A percentile compares a stretch with the other conserved stretches of the same genome.
These are phyloP conservation scores for Halocaridina rubra DNA, from an alignment of 2,888 invertebrate species.

Conservation along the genomic window DNA sequence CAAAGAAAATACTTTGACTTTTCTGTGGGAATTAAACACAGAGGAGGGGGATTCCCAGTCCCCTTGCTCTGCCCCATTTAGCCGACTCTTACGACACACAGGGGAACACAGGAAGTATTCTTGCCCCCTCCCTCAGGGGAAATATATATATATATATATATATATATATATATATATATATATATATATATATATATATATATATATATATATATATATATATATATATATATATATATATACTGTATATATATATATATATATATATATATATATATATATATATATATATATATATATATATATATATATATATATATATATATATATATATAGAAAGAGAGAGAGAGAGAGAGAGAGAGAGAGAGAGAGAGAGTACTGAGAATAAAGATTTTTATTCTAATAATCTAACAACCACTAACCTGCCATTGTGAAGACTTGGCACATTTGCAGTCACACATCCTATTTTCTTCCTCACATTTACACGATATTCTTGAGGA, in stretches of 20 bases:
- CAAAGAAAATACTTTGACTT: no score
- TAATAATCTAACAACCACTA: background rate
- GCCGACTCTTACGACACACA: no score
- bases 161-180: conserved; percentile 26
- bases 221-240: background rate
- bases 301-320: background rate
- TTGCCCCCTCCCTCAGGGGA: no score
- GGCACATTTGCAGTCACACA: no score
- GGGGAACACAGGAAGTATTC: no score
- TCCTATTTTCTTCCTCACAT: no score
- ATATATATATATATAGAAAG: background rate
- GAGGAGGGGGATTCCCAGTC: no score
- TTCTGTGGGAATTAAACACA: no score
- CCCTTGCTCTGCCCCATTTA: no score
- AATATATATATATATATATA: conserved; percentile 6
- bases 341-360: background rate
- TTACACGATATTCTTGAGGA: no score
- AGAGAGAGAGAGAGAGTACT: no score
- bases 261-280: background rate
- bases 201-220: background rate
- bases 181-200: conserved; percentile 3
- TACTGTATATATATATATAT: background rate
- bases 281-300: background rate
- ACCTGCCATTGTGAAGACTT: background rate
- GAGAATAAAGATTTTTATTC: no score